phyloP scores from a whole-genome alignment of 2,113 vertebrate species.

The Hyla sarda region DNA sequence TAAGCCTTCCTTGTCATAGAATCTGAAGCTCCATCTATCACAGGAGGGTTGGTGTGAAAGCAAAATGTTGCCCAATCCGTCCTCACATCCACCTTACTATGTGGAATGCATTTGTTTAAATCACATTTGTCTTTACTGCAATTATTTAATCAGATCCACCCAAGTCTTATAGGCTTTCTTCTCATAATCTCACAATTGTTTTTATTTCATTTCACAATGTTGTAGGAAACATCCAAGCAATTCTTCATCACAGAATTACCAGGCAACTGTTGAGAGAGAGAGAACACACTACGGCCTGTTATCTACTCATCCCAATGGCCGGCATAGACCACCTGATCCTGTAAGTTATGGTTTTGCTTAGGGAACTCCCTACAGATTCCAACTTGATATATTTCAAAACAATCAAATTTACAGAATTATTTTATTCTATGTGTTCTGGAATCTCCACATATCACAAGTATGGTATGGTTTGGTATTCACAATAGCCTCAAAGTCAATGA shows the following conservation, averaged over 20 bases:
- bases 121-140: constrained; percentile 12
- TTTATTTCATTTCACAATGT: not conserved
- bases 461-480: too few relatives aligned
- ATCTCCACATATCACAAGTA: not conserved
- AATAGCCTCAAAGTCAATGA: too few relatives aligned
- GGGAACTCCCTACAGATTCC: not conserved
- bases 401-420: not conserved
- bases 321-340: constrained; percentile 58
- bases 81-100: not conserved
- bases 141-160: constrained; percentile 29
- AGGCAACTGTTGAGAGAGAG: constrained; percentile 21
- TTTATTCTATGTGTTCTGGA: not conserved
- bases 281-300: constrained; percentile 54
- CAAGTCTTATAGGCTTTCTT: not conserved
- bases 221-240: constrained; percentile 36
- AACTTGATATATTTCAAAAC: not conserved
- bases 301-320: constrained; percentile 31
- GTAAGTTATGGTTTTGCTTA: constrained; percentile 49
- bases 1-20: not conserved
- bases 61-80: not conserved
- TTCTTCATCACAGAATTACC: not conserved
- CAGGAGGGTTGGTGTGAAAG: constrained; percentile 1
- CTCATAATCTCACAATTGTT: not conserved
- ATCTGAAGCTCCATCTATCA: not conserved
- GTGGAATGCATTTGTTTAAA: not conserved